Conservation (phyloP, 1,140 invertebrate species). For the Eupristina koningsbergeri region DNA sequence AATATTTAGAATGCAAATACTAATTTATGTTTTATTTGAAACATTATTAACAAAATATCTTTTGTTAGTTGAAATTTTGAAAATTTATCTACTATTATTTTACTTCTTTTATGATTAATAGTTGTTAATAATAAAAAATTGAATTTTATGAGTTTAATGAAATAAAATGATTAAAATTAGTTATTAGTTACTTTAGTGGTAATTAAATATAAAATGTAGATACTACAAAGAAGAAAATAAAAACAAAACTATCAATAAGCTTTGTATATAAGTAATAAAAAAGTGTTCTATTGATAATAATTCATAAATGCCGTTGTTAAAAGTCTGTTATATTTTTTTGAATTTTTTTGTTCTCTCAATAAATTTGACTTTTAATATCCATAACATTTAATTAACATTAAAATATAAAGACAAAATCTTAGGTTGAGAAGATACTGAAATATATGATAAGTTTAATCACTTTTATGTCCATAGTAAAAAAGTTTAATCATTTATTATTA, state of each 20-base stretch:
- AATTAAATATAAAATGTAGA: neutral
- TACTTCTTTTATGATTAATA: too few species aligned
- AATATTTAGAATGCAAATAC: too few species aligned
- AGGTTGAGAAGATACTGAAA: neutral
- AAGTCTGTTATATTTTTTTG: neutral
- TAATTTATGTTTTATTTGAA: too few species aligned
- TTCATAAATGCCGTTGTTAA: neutral
- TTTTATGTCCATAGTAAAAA: neutral
- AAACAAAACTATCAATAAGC: neutral
- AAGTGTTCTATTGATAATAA: neutral
- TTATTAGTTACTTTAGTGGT: neutral
- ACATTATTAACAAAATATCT: too few species aligned
- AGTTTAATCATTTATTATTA: too few species aligned
- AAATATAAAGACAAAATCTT: neutral
- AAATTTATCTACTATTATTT: too few species aligned
- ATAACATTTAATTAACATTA: neutral
- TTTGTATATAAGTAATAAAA: neutral
- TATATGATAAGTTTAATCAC: neutral
- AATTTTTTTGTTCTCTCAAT: slow-evolving; percentile 3
- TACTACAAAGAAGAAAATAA: neutral
- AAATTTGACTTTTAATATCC: neutral
- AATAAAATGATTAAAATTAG: neutral
- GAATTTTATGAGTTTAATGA: too few species aligned
- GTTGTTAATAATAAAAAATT: too few species aligned
- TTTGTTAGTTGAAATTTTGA: too few species aligned